These are phyloP conservation scores for Meliscaeva auricollis DNA, from an alignment of 2,888 invertebrate genomes.

Conservation along the genomic window DNA sequence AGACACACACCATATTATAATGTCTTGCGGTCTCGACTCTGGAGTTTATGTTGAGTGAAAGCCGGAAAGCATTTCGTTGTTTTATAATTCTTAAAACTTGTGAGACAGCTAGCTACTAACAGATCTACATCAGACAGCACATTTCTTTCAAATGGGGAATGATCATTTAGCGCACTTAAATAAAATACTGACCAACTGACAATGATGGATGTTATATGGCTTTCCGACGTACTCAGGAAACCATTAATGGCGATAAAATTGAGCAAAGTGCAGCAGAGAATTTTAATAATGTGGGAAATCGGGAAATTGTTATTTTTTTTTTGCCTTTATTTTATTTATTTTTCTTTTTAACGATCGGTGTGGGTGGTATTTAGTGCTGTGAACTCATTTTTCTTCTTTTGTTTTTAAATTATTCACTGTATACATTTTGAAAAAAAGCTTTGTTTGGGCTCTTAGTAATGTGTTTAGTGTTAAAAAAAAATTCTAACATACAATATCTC, in stretches of 20 bases:
- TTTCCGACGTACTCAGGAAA: neutral
- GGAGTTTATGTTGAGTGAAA: conserved; percentile 54
- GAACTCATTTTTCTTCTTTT: neutral
- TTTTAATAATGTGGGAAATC: conserved; percentile 33
- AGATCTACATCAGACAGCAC: neutral
- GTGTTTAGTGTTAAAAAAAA: too few species aligned
- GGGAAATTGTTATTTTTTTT: conserved; percentile 31
- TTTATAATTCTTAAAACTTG: conserved; percentile 40
- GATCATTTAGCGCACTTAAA: conserved; percentile 33
- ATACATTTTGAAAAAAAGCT: too few species aligned
- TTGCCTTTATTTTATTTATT: neutral
- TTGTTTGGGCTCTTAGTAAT: too few species aligned
- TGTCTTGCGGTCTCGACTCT: neutral
- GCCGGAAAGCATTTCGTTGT: conserved; percentile 50
- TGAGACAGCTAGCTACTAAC: conserved; percentile 14
- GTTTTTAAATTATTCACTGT: too few species aligned
- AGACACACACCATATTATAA: conserved; percentile 27
- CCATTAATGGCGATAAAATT: conserved; percentile 48
- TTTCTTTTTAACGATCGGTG: conserved; percentile 7
- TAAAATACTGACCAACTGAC: conserved; percentile 33
- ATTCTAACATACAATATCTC: too few species aligned
- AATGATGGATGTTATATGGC: conserved; percentile 56
- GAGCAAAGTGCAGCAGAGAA: conserved; percentile 33
- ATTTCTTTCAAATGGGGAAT: conserved; percentile 2
- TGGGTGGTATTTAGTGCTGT: neutral